Evolutionary conservation across 2,888 invertebrate genomes (phyloP).

Genomic region (Tiliacea aurago): DNA sequence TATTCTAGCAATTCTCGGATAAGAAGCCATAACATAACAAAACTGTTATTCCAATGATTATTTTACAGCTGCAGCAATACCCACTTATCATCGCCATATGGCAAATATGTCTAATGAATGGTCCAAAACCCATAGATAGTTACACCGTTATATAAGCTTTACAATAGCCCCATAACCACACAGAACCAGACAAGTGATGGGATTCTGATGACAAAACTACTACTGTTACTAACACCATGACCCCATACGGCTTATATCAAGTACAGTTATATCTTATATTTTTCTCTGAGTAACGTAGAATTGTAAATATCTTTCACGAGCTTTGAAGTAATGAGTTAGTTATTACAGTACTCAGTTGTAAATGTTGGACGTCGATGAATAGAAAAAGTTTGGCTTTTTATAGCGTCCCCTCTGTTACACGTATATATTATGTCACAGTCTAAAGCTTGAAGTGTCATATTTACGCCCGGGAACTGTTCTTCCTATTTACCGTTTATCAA

Average conservation of each 20-base stretch:
- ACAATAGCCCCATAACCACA: conserved; percentile 37
- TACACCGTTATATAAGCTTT: conserved; percentile 23
- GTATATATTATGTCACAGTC: no score
- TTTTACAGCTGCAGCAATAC: conserved; percentile 22
- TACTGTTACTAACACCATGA: conserved; percentile 16
- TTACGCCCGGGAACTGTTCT: conserved; percentile 13
- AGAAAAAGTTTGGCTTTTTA: no score
- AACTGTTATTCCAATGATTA: conserved; percentile 35
- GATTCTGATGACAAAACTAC: conserved; percentile 48
- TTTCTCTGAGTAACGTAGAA: conserved; percentile 9
- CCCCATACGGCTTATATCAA: conserved; percentile 24
- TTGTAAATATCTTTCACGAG: neutral
- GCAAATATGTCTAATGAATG: conserved; percentile 10
- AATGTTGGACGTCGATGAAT: neutral
- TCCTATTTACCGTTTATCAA: conserved; percentile 33
- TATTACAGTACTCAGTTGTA: neutral
- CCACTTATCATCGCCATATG: conserved; percentile 17
- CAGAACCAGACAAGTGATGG: conserved; percentile 46
- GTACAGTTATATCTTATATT: conserved; percentile 30
- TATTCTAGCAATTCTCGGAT: conserved; percentile 14
- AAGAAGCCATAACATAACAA: conserved; percentile 15
- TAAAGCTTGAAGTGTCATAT: neutral
- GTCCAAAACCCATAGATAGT: conserved; percentile 2
- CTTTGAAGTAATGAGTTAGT: neutral
- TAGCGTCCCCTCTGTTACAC: no score